These are phyloP conservation scores for Netelia melanura DNA, from an alignment of 2,888 invertebrate species.

Conservation along the genomic window DNA sequence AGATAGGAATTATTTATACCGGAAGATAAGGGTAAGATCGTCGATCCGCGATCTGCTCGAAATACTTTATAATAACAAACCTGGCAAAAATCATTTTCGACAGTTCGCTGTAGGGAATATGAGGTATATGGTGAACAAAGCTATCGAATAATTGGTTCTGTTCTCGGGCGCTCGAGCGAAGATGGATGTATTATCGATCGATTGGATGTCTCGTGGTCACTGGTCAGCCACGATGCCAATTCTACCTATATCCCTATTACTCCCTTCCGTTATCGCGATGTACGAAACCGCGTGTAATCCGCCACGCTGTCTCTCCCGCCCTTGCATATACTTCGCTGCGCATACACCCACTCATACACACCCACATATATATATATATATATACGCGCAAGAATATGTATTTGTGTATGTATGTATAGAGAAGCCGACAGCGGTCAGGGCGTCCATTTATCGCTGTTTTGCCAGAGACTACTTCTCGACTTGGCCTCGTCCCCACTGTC, in stretches of 20 bases:
- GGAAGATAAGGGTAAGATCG: no score
- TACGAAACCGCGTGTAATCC: slow-evolving; percentile 61
- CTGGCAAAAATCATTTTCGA: background rate
- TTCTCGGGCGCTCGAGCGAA: slow-evolving; percentile 1
- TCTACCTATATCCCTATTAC: slow-evolving; percentile 33
- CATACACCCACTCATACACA: background rate
- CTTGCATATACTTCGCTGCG: slow-evolving; percentile 4
- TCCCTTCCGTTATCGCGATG: slow-evolving; percentile 37
- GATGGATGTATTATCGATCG: slow-evolving; percentile 44
- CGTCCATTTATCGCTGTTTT: slow-evolving; percentile 38
- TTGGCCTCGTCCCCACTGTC: slow-evolving; percentile 53
- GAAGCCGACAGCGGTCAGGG: slow-evolving; percentile 28
- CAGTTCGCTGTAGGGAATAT: background rate
- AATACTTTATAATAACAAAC: no score
- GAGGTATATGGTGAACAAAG: background rate
- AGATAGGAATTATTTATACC: no score
- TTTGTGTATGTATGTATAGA: slow-evolving; percentile 20
- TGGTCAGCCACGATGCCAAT: slow-evolving; percentile 26
- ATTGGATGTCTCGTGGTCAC: slow-evolving; percentile 31
- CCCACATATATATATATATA: background rate
- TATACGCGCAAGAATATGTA: background rate
- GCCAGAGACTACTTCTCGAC: slow-evolving; percentile 49
- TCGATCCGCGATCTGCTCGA: no score
- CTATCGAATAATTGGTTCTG: slow-evolving; percentile 6
- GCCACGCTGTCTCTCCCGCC: slow-evolving; percentile 37